These are phyloP conservation scores for Drosophila acutilabella DNA, from an alignment of 2,888 invertebrate genomes.

Conservation along the genomic window DNA sequence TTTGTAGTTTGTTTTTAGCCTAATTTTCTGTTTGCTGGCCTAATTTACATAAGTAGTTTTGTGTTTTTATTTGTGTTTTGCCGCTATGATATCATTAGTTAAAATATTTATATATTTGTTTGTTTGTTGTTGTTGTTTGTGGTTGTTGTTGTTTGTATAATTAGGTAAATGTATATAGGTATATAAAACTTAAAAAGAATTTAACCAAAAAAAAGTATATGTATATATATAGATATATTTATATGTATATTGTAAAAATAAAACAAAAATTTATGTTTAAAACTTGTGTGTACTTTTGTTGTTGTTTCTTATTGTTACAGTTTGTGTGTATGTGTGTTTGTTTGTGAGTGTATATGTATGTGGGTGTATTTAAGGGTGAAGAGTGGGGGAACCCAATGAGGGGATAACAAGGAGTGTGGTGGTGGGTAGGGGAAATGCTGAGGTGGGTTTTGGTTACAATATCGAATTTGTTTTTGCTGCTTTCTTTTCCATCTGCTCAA, in stretches of 20 bases:
- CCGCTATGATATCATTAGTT: conserved; percentile 50
- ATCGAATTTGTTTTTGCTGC: conserved; percentile 13
- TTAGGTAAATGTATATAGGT: conserved; percentile 48
- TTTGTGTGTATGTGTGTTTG: conserved; percentile 27
- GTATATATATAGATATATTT: conserved; percentile 24
- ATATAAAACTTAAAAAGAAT: conserved; percentile 74
- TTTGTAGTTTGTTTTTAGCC: conserved; percentile 10
- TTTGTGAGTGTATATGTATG: conserved; percentile 12
- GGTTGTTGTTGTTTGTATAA: conserved; percentile 21
- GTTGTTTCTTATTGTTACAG: conserved; percentile 52
- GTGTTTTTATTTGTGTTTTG: conserved; percentile 42
- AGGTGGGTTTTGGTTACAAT: conserved; percentile 61
- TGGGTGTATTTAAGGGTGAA: conserved; percentile 5
- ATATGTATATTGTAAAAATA: conserved; percentile 43
- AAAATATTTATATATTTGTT: conserved; percentile 62
- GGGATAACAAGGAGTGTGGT: conserved; percentile 31
- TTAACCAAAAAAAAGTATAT: conserved; percentile 65
- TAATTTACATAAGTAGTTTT: conserved; percentile 44
- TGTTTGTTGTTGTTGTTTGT: conserved; percentile 7
- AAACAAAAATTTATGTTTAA: conserved; percentile 60
- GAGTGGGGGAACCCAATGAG: conserved; percentile 25
- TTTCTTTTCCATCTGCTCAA: conserved; percentile 40
- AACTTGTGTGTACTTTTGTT: conserved; percentile 67
- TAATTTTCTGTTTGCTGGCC: conserved; percentile 36
- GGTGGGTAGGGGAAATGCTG: conserved; percentile 55